These are phyloP conservation scores for Hipposideros larvatus DNA, from an alignment of 2,797 vertebrate genomes.

Conservation along the genomic window DNA sequence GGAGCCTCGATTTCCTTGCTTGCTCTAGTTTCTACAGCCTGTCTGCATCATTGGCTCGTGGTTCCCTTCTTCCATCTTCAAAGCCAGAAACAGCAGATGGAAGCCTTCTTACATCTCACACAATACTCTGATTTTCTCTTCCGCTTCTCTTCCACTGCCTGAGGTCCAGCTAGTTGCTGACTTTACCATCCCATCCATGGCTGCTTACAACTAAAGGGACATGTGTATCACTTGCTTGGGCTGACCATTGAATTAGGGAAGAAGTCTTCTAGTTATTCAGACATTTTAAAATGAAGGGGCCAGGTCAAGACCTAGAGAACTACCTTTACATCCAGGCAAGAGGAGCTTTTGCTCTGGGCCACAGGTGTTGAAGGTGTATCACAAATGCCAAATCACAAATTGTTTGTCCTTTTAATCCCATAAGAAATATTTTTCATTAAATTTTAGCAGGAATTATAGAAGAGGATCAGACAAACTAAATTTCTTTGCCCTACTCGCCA, in stretches of 20 bases:
- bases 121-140: not conserved
- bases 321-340: not conserved
- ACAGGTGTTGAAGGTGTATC: not conserved
- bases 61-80: not conserved
- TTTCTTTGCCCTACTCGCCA: not conserved
- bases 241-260: not conserved
- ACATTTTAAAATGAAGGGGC: not conserved
- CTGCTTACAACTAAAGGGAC: not conserved
- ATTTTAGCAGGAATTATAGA: not conserved
- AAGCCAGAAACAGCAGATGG: not conserved
- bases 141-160: not conserved
- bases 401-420: not conserved
- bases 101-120: not conserved
- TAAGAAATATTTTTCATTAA: not conserved
- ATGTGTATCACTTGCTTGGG: not conserved
- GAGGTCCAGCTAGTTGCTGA: not conserved
- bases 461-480: not conserved
- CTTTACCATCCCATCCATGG: not conserved
- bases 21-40: not conserved
- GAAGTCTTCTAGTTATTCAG: not conserved
- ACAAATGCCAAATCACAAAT: slow-evolving; percentile 1
- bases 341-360: not conserved
- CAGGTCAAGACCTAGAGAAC: not conserved
- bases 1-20: not conserved
- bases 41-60: not conserved